Base-by-base conservation (phyloP, 1,140 invertebrate species). In the Cyrtorhinus lividipennis region DNA sequence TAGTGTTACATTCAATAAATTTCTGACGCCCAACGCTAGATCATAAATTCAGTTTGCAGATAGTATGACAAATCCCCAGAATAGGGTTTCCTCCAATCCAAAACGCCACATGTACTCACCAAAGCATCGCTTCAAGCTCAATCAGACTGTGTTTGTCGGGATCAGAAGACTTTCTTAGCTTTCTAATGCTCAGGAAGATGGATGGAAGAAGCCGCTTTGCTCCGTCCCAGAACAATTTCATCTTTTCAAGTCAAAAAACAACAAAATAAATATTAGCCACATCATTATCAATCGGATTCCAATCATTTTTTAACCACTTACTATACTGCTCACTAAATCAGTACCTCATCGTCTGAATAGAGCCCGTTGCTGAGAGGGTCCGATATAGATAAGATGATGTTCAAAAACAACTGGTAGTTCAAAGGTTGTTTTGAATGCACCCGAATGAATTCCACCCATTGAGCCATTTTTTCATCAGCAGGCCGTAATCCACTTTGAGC, bases 401-500 rank as follows among this genome's bases (percentile, higher is more conserved):
- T 76, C 27, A 82, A 80, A 71, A 90, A 91, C 44, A 90, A 73
- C 2, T 76, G 76, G 70, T 87, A 89, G 74, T 81, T 87, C 1
- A 91, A 73, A 1, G 85, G 83, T 72, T 90, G 85, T 62, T 86
- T 85, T 60, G 79, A 74, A 67, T 90, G 87, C 23, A 90, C 78
- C 10, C 79, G 78, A 23, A 82, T 79, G 72, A 81, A 91, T 46
- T 88, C 87, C 44, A 81, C 73, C 85, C 87, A 91, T 71, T 87
- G 81, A 20, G 85, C 80, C 0, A 91, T 72, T 1, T 75, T 72
- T 62, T 85, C 80, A 69, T 86, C 83, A 5, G 77, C 78, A 1
- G 74, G 75, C 0, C 80, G 79, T 3, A 98, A 74, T 22, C 93
- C 92, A 64, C 92, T 90, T 73, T 97, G 93, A 12, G 91, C 88